Evolutionary conservation across 2,888 invertebrate genomes (phyloP).

Genomic region (Eristalinus aeneus): DNA sequence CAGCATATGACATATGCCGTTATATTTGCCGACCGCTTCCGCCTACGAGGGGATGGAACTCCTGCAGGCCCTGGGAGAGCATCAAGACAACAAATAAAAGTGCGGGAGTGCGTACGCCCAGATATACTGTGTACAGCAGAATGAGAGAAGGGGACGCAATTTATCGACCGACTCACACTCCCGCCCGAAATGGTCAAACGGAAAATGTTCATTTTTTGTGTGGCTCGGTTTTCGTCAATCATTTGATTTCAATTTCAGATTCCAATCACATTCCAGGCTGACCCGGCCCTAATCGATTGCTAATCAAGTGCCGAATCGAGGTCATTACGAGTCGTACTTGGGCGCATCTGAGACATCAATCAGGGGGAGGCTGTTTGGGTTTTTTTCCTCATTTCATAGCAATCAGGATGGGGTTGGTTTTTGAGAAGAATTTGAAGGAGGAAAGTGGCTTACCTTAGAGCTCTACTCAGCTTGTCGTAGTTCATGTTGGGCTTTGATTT

Average conservation of each 20-base stretch:
- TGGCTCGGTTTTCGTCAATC: conserved; percentile 4
- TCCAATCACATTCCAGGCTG: conserved; percentile 55
- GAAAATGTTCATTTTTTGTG: conserved; percentile 5
- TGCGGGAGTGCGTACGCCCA: background rate
- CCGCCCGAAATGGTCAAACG: conserved; percentile 45
- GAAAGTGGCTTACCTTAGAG: conserved; percentile 87
- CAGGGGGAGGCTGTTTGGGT: background rate
- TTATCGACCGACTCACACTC: conserved; percentile 34
- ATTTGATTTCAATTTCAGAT: conserved; percentile 49
- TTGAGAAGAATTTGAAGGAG: background rate
- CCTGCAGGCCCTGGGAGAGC: conserved; percentile 48
- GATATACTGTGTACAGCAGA: background rate
- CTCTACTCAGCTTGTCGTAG: conserved; percentile 98
- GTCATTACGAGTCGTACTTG: conserved; percentile 49
- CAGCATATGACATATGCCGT: conserved; percentile 72
- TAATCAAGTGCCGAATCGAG: conserved; percentile 70
- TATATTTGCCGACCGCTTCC: conserved; percentile 42
- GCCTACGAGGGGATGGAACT: conserved; percentile 15
- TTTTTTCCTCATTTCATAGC: conserved; percentile 6
- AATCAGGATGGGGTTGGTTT: conserved; percentile 22
- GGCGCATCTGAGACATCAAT: conserved; percentile 21
- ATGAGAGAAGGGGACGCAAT: conserved; percentile 18
- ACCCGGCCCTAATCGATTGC: conserved; percentile 61
- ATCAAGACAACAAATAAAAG: conserved; percentile 61
- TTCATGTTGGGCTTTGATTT: conserved; percentile 99